phyloP scores from a whole-genome alignment of 2,888 invertebrate genomes.

The Epirrhoe tristata region DNA sequence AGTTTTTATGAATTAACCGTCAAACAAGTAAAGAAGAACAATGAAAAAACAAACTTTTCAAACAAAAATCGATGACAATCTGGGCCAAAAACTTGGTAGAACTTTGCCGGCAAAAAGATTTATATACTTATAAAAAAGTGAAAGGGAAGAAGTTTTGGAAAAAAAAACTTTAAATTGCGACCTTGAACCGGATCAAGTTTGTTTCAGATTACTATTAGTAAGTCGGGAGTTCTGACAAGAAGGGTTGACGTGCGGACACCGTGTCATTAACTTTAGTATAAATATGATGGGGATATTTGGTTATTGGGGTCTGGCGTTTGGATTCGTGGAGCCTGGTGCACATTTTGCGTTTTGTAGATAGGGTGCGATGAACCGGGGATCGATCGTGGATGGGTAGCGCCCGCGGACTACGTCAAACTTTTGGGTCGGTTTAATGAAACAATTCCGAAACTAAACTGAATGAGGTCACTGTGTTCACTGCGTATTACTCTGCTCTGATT shows the following conservation, averaged over 20 bases:
- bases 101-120: constrained; percentile 85
- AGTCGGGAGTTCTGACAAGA: constrained; percentile 77
- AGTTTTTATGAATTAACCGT: constrained; percentile 86
- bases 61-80: constrained; percentile 87
- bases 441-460: constrained; percentile 71
- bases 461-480: constrained; percentile 76
- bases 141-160: constrained; percentile 83
- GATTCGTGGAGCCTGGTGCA: constrained; percentile 57
- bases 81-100: constrained; percentile 84
- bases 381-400: constrained; percentile 68
- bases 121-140: constrained; percentile 85
- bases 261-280: constrained; percentile 63
- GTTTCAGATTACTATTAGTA: constrained; percentile 84
- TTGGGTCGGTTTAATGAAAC: constrained; percentile 80
- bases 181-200: constrained; percentile 84
- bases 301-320: constrained; percentile 43
- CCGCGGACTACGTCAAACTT: constrained; percentile 71
- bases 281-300: constrained; percentile 65
- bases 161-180: constrained; percentile 87
- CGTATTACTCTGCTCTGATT: constrained; percentile 48
- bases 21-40: constrained; percentile 86
- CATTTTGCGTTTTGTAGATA: constrained; percentile 57
- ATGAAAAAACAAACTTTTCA: constrained; percentile 85
- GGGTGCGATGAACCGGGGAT: constrained; percentile 74
- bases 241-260: constrained; percentile 68